These are phyloP conservation scores for Labeo calbasu DNA, from an alignment of 2,797 vertebrate species.

Conservation along the genomic window DNA sequence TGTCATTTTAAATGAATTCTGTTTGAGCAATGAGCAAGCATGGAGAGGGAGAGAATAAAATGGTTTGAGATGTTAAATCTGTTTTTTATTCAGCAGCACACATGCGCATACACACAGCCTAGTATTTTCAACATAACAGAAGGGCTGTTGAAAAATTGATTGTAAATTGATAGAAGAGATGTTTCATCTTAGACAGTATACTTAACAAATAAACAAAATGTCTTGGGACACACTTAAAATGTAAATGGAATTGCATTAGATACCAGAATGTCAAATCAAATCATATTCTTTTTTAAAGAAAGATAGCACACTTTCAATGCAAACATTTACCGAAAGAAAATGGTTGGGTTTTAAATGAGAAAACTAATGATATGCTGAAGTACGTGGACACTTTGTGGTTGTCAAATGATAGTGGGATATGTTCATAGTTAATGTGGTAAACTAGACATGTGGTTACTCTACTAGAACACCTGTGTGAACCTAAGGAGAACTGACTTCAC, in stretches of 20 bases:
- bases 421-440: neutral
- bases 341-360: neutral
- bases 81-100: slow-evolving; percentile 20
- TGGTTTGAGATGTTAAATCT: slow-evolving; percentile 5
- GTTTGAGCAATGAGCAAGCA: neutral
- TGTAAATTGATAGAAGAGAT: neutral
- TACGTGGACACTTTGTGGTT: neutral
- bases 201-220: neutral
- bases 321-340: neutral
- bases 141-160: slow-evolving; percentile 1
- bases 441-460: neutral
- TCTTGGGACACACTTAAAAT: neutral
- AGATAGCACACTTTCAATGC: neutral
- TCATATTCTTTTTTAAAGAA: neutral
- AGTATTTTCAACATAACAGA: slow-evolving; percentile 6
- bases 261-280: neutral
- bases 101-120: neutral
- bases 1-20: neutral
- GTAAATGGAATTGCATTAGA: neutral
- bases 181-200: neutral
- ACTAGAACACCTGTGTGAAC: slow-evolving; percentile 15
- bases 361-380: neutral
- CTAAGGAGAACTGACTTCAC: neutral
- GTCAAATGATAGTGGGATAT: neutral
- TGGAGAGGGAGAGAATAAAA: neutral